phyloP scores from a whole-genome alignment of 1,140 invertebrate species.

The Drosophila athabasca region DNA sequence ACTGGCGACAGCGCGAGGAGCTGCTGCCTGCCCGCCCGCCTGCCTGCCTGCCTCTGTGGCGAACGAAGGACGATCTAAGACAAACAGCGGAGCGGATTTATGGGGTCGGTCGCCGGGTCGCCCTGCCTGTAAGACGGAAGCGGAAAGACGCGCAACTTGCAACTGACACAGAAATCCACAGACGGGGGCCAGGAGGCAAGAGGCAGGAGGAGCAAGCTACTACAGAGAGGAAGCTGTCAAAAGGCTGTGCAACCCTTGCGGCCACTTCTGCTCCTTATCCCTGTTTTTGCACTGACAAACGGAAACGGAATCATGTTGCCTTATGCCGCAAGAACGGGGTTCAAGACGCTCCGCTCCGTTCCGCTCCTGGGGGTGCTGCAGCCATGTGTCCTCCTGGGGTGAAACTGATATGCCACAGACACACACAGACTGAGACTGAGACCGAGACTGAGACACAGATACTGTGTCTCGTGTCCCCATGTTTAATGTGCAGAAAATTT shows the following conservation, averaged over 20 bases:
- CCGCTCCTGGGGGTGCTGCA: background rate
- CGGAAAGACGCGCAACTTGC: slow-evolving; percentile 75
- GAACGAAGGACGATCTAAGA: slow-evolving; percentile 56
- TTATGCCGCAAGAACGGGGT: slow-evolving; percentile 54
- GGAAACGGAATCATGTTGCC: slow-evolving; percentile 75
- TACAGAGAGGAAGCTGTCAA: slow-evolving; percentile 74
- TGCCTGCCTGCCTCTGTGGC: too few species aligned
- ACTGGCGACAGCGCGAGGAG: slow-evolving; percentile 41
- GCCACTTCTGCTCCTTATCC: slow-evolving; percentile 27
- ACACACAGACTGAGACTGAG: slow-evolving; percentile 12
- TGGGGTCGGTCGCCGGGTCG: slow-evolving; percentile 41
- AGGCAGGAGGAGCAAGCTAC: slow-evolving; percentile 22
- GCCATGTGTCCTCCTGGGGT: slow-evolving; percentile 30
- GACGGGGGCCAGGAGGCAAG: background rate
- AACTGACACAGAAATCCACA: slow-evolving; percentile 60
- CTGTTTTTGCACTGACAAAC: slow-evolving; percentile 50
- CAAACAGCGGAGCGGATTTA: slow-evolving; percentile 68
- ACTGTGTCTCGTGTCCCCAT: slow-evolving; percentile 16
- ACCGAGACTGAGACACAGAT: slow-evolving; percentile 18
- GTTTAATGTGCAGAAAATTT: slow-evolving; percentile 67
- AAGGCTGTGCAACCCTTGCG: slow-evolving; percentile 63
- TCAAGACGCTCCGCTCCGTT: slow-evolving; percentile 42
- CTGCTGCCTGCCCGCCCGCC: too few species aligned
- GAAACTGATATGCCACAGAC: slow-evolving; percentile 62
- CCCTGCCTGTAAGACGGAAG: slow-evolving; percentile 51